A percentile compares a stretch with the other conserved stretches of the same genome.
Conservation (phyloP, 2,113 vertebrate species). For the Apeltes quadracus region DNA sequence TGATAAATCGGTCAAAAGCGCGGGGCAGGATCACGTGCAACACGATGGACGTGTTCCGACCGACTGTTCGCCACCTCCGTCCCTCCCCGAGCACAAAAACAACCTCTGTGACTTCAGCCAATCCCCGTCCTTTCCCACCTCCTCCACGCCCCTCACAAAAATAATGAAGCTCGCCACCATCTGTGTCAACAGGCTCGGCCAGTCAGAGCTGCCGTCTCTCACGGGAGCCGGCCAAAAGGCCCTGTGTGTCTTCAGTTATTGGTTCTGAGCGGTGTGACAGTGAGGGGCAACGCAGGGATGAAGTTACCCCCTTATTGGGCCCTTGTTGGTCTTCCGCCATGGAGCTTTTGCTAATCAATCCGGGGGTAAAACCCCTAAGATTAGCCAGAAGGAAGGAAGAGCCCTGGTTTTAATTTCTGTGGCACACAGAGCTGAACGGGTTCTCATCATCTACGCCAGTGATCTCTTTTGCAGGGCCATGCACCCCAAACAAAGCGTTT, state of each 20-base stretch:
- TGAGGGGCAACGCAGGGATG: conserved; percentile 39
- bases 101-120: conserved; percentile 62
- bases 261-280: conserved; percentile 30
- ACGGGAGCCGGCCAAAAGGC: conserved; percentile 21
- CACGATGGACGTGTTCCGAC: conserved; percentile 51
- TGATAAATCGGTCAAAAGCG: not conserved
- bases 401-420: conserved; percentile 66
- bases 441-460: conserved; percentile 56
- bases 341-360: conserved; percentile 61
- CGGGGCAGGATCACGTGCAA: conserved; percentile 28
- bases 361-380: conserved; percentile 66
- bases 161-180: conserved; percentile 79
- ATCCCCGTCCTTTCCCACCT: conserved; percentile 59
- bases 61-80: conserved; percentile 49
- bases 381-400: conserved; percentile 65
- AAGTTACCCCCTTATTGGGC: conserved; percentile 59
- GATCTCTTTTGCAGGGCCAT: conserved; percentile 57
- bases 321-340: conserved; percentile 52
- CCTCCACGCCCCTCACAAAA: conserved; percentile 75
- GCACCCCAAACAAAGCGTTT: conserved; percentile 72
- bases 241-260: conserved; percentile 29
- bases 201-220: conserved; percentile 43
- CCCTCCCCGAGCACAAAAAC: conserved; percentile 70
- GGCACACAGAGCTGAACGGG: conserved; percentile 42
- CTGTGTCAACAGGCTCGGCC: conserved; percentile 80